These are phyloP conservation scores for Synchiropus splendidus DNA, from an alignment of 2,113 vertebrate genomes.

Conservation along the genomic window DNA sequence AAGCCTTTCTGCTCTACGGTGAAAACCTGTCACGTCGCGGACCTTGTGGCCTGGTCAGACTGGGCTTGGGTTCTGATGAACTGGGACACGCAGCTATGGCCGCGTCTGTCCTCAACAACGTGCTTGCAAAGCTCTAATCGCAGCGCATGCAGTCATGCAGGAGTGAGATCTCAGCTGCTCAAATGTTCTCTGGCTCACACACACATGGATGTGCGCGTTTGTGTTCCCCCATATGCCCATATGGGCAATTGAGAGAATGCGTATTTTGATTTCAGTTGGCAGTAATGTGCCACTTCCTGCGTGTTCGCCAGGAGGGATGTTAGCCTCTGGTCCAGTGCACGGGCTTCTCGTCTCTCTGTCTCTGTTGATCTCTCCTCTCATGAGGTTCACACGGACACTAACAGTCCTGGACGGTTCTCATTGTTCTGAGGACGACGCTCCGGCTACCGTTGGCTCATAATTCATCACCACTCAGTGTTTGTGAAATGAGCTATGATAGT, in stretches of 20 bases:
- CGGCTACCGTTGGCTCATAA: no score
- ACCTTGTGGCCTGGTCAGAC: no score
- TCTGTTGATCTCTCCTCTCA: background rate
- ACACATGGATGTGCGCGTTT: constrained; percentile 14
- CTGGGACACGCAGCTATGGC: no score
- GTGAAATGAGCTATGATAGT: no score
- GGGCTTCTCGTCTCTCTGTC: constrained; percentile 13
- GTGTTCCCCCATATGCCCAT: constrained; percentile 25
- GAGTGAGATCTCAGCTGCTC: constrained; percentile 37
- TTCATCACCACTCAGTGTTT: no score
- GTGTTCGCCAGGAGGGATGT: constrained; percentile 44
- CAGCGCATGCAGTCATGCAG: constrained; percentile 24
- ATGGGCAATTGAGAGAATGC: constrained; percentile 25
- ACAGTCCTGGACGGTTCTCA: no score
- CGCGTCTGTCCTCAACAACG: no score
- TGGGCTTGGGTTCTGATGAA: no score
- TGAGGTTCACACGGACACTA: background rate
- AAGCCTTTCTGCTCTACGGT: no score
- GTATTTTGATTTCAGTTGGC: constrained; percentile 31
- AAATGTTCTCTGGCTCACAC: constrained; percentile 10
- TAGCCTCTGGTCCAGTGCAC: constrained; percentile 45
- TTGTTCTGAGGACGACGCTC: no score
- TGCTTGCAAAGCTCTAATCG: constrained; percentile 7
- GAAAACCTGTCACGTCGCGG: no score
- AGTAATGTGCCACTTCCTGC: constrained; percentile 37